Evolutionary conservation across 1,140 invertebrate species (phyloP), one percentile per base, ranked within the genome.

Genomic region (Panulirus ornatus): DNA sequence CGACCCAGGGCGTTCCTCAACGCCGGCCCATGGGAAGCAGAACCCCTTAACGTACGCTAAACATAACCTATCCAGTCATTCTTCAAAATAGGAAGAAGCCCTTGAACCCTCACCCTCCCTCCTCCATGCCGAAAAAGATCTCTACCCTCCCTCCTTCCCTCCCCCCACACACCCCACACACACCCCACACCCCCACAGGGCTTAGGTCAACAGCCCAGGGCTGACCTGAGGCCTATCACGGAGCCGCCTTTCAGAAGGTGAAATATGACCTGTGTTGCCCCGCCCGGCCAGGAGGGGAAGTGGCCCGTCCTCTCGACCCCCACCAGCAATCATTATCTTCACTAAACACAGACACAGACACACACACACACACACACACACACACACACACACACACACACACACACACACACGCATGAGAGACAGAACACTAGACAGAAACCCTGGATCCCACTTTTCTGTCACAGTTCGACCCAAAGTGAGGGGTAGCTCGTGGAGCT

Each of bases 191-290:
- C 42, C 47, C 38, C 71, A 51, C 47, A 63, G 73, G 73, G 84
- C 84, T 86, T 78, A 86, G 84, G 71, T 86, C 84, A 86, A 86
- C 84, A 86, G 73, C 44, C 27, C 73, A n/a, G 73, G 51, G 51
- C 47, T 86, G 84, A 86, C 84, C 84, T 63, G 34, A 86, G 84
- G 71, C 84, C 84, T 86, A 86, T 78, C 71, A 78, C 73, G 42
- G 58, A 54, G 47, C 71, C 34, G 71, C 44, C 66, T 81, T 71
- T 88, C 86, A 66, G 58, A 79, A 79, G 76, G 58, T 81, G 76
- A 88, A 79, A 88, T 88, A 81, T 88, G 86, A 81, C 71, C 73
- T 58, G 44, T 6, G 54, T 27, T 51, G 76, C 11, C 71, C 38
- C 63, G 9, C 51, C 71, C 66, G 30, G 70, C 38, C 47, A 81